Evolutionary conservation across 2,888 invertebrate species (phyloP), one percentile per base, ranked within the genome.

Genomic region (Drosophila mimetica): DNA sequence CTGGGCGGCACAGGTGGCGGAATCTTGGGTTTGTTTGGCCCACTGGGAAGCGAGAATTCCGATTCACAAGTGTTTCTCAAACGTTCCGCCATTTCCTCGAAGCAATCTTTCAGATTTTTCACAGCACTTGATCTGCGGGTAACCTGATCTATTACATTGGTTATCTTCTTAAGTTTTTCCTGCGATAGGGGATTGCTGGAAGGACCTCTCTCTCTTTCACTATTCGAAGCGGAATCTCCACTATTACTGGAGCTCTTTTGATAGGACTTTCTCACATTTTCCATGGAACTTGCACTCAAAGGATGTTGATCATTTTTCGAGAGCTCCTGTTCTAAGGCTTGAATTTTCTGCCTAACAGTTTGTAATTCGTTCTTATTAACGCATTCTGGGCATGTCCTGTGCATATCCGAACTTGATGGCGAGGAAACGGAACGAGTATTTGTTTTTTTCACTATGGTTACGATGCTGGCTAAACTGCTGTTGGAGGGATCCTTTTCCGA

Each of bases 61-160:
- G 14, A 1, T 2, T 20, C 37, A 2, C 30, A 5, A 6, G 8
- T 13, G 2, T 7, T 16, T 7, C n/a, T 28, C 4, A 46, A 8
- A 3, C 44, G 36, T 1, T 46, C 50, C 0, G 44, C 37, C 28
- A 69, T 51, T 57, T 67, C 37, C 14, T 67, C 41, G 8, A 67
- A 67, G 13, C 50, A 69, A 32, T 32, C 20, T 16, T 28, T 50
- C 5, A 67, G 13, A 8, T 28, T 50, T 5, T 28, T 16, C 14
- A 69, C 57, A 22, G 39, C 36, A 36, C 57, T 16, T 2, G 48
- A 32, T 13, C 44, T 20, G 20, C 16, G 5, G 6, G 44, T 7
- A 2, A 36, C n/a, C 41, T 25, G 18, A 6, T n/a, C 16, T n/a
- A 16, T 22, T n/a, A 41, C 22, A n/a, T 20, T 8, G 13, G 14